A percentile compares a stretch with the other conserved stretches of the same genome.
These are phyloP conservation scores for Phengaris arion DNA, from an alignment of 2,888 invertebrate genomes.

Conservation along the genomic window DNA sequence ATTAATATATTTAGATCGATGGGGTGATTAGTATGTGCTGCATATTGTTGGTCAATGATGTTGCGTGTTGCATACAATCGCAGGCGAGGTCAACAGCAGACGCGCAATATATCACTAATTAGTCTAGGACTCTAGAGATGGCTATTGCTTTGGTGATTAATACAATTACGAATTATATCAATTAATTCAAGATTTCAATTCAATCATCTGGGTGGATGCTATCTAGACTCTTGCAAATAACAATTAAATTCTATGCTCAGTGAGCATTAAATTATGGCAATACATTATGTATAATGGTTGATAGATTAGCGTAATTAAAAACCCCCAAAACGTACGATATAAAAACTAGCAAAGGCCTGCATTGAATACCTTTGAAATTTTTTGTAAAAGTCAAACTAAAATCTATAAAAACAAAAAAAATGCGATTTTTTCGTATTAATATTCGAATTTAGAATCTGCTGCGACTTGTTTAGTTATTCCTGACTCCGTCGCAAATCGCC, in stretches of 20 bases:
- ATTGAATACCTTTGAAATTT: too few species aligned
- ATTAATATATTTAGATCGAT: not conserved
- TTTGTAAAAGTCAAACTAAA: too few species aligned
- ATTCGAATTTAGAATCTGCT: too few species aligned
- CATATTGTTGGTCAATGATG: not conserved
- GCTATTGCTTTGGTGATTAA: not conserved
- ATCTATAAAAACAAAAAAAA: too few species aligned
- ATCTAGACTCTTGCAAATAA: not conserved
- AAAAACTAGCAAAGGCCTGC: too few species aligned
- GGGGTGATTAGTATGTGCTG: not conserved
- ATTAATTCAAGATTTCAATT: not conserved
- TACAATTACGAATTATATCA: not conserved
- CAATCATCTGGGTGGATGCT: not conserved
- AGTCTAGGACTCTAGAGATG: not conserved
- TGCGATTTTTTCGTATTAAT: too few species aligned
- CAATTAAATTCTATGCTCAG: not conserved
- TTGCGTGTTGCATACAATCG: conserved; percentile 21
- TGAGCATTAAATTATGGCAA: not conserved
- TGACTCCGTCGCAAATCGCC: too few species aligned
- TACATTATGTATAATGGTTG: not conserved
- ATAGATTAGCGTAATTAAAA: not conserved
- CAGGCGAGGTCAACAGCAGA: not conserved
- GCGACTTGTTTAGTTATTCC: too few species aligned
- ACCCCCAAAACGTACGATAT: too few species aligned
- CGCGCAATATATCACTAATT: conserved; percentile 2